phyloP scores from a whole-genome alignment of 2,888 invertebrate genomes.

The Chrysopilus asiliformis region DNA sequence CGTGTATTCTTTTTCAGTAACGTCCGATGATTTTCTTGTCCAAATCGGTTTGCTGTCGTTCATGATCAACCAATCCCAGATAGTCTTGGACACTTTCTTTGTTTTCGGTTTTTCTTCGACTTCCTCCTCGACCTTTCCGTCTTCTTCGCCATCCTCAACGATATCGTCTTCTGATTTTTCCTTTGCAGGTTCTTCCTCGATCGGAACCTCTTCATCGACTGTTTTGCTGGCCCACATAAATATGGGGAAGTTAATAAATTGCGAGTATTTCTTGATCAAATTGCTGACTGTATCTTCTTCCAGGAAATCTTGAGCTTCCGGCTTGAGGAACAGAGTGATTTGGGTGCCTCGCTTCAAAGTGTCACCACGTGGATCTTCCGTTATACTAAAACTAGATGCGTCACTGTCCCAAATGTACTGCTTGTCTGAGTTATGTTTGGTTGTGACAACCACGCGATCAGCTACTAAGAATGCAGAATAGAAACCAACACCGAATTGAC shows the following conservation, averaged over 20 bases:
- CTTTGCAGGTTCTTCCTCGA: slow-evolving; percentile 43
- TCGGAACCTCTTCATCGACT: slow-evolving; percentile 59
- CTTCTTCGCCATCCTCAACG: slow-evolving; percentile 34
- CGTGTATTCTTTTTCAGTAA: slow-evolving; percentile 77
- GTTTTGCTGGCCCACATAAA: slow-evolving; percentile 77
- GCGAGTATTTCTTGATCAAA: slow-evolving; percentile 93
- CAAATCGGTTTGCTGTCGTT: slow-evolving; percentile 98
- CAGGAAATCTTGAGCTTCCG: slow-evolving; percentile 92
- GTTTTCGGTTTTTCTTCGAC: slow-evolving; percentile 64
- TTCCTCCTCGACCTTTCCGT: slow-evolving; percentile 56
- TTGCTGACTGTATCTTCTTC: slow-evolving; percentile 82
- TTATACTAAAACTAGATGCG: slow-evolving; percentile 75
- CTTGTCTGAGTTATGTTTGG: slow-evolving; percentile 84
- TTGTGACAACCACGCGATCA: slow-evolving; percentile 87
- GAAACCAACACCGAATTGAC: slow-evolving; percentile 99
- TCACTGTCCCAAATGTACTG: slow-evolving; percentile 99
- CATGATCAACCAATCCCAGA: slow-evolving; percentile 95
- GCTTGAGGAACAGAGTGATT: slow-evolving; percentile 79
- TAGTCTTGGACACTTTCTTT: slow-evolving; percentile 83
- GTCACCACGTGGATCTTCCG: slow-evolving; percentile 86
- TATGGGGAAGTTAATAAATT: slow-evolving; percentile 99
- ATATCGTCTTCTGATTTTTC: slow-evolving; percentile 39
- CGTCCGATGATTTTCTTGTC: slow-evolving; percentile 83
- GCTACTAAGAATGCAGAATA: slow-evolving; percentile 97
- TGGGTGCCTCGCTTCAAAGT: slow-evolving; percentile 83